Evolutionary conservation across 2,888 invertebrate species (phyloP).

Genomic region (Blastobasis lacticolella): DNA sequence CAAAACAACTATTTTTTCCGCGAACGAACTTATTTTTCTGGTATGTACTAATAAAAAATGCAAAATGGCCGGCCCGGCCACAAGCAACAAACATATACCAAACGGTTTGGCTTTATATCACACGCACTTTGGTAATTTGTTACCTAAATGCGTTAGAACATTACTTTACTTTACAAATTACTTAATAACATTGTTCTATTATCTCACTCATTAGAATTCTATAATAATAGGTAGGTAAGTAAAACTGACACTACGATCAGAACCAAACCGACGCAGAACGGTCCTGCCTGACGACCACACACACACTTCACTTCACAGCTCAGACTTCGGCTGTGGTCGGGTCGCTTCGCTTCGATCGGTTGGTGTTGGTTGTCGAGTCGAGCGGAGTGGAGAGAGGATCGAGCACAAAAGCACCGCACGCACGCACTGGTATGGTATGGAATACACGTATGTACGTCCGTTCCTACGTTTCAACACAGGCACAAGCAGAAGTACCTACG

Average conservation of each 20-base stretch:
- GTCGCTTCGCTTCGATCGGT: constrained; percentile 22
- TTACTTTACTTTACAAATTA: no score
- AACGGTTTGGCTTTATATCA: no score
- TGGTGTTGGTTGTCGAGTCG: not conserved
- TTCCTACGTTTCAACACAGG: constrained; percentile 2
- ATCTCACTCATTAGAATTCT: no score
- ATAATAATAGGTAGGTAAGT: no score
- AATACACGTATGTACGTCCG: not conserved
- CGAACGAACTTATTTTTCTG: constrained; percentile 17
- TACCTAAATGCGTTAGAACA: no score
- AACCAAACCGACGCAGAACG: no score
- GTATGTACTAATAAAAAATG: constrained; percentile 26
- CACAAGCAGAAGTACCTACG: constrained; percentile 11
- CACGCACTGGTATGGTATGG: not conserved
- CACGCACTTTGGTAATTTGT: no score
- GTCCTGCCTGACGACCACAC: not conserved
- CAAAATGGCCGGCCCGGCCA: constrained; percentile 56
- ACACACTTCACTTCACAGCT: not conserved
- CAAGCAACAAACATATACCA: not conserved
- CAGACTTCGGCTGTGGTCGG: not conserved
- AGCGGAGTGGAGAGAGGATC: not conserved
- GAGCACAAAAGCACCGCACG: not conserved
- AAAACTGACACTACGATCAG: no score
- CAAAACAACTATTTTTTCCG: constrained; percentile 40
- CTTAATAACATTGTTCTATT: no score